Base-by-base conservation (phyloP, 2,113 vertebrate species). In the Cacatua alba region DNA sequence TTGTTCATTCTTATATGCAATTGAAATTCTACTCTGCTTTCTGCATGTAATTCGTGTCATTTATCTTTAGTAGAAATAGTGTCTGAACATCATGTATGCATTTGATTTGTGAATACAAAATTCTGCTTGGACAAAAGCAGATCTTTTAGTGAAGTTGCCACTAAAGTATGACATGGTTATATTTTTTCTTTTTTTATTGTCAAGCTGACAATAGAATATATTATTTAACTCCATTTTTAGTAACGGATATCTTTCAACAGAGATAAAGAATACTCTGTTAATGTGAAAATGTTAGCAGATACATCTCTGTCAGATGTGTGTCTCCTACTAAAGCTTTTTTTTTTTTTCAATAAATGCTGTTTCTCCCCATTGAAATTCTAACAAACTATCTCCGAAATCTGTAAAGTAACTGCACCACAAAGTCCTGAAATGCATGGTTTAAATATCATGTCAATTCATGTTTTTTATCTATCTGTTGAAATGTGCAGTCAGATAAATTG, bases 21-120 rank as follows among this genome's bases (percentile, higher is more conserved):
- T 49, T 2, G 4, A 68, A 85, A 55, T 20, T 62, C 57, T 25
- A 2, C 18, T 86, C 67, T 84, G 33, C 79, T 68, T 93, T 83
- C 51, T 88, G 35, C 59, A 4, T 49, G n/a, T 43, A 60, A 63
- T 83, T 59, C 85, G 60, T 88, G 35, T 86, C 65, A 52, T 90
- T 88, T 90, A 4, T 57, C 41, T 81, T 43, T 29, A 35, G 55
- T n/a, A 28, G 26, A 74, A 88, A 25, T 48, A 51, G 18, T 81
- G 48, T 44, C 72, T 90, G 82, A 84, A 69, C 8, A 5, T 28
- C 1, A 2, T 44, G 14, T 41, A 11, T 63, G 33, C 29, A 5
- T 88, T 78, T 88, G 82, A 64, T 86, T 96, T 86, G 31, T 82
- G 80, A 96, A 92, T 16, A 29, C 21, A 23, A 49, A 81, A 78